Conservation (phyloP, 1,140 invertebrate species). For the Lepidostoma basale region DNA sequence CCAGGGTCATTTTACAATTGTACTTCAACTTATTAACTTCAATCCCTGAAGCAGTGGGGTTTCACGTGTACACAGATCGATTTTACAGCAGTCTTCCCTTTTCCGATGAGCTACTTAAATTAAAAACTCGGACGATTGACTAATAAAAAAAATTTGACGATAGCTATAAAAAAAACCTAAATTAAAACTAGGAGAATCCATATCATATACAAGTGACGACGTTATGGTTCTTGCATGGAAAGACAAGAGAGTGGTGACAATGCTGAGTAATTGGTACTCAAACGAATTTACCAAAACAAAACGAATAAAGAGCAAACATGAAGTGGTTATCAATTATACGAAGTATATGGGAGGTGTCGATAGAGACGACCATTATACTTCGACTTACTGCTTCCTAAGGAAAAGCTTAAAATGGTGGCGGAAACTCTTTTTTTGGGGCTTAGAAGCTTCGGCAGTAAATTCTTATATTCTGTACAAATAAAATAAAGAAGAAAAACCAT, state of each 20-base stretch:
- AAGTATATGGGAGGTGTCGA: no score
- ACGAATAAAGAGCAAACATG: slow-evolving; percentile 38
- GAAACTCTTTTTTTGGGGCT: no score
- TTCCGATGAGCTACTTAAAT: slow-evolving; percentile 40
- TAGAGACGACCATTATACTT: slow-evolving; percentile 42
- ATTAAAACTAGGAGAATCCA: slow-evolving; percentile 8
- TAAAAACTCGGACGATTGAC: slow-evolving; percentile 39
- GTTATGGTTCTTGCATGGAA: slow-evolving; percentile 41
- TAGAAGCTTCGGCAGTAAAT: slow-evolving; percentile 44
- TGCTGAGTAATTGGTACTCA: slow-evolving; percentile 34
- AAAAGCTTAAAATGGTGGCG: slow-evolving; percentile 47
- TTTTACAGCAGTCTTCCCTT: slow-evolving; percentile 40
- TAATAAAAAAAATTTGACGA: slow-evolving; percentile 40
- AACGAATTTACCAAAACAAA: neutral
- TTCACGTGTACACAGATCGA: slow-evolving; percentile 41
- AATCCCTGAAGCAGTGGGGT: slow-evolving; percentile 35
- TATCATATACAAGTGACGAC: slow-evolving; percentile 30
- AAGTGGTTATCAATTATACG: slow-evolving; percentile 29
- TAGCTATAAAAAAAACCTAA: slow-evolving; percentile 33
- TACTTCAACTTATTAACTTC: neutral
- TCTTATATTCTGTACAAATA: slow-evolving; percentile 43
- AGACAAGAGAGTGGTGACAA: slow-evolving; percentile 40
- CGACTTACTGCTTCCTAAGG: slow-evolving; percentile 41
- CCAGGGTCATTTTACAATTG: neutral
- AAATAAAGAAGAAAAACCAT: slow-evolving; percentile 25